Base-by-base conservation (phyloP, 2,113 vertebrate species). In the Gavialis gangeticus region DNA sequence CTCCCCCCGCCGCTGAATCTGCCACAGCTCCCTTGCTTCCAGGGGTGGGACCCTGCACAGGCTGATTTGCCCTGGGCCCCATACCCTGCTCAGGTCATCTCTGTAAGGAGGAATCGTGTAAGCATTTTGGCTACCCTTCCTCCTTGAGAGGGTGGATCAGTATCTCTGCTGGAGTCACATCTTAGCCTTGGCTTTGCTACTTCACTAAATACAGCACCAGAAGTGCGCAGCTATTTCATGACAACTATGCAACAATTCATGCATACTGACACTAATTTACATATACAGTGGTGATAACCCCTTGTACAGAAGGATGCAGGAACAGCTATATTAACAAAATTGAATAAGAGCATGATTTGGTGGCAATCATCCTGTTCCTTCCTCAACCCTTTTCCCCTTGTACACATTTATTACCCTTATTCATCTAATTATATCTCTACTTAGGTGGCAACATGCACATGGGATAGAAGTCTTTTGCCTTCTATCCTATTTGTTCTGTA, bases 371-470 rank as follows among this genome's bases (percentile, higher is more conserved):
- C 7, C 56, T 71, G 59, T 12, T n/a, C 57, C 2, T 60, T 7
- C n/a, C 76, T 0, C 25, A 79, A 86, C 0, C 0, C 15, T 89
- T 69, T 21, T 21, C 37, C 30, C 22, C 19, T 34, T 71, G 11
- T 17, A n/a, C 37, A 71, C 67, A 21, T 19, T 22, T 11, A 0
- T 10, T 82, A 93, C 12, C n/a, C 22, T 63, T 18, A 28, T 19
- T 81, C 76, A 28, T 64, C n/a, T 21, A 82, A 79, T 80, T 71
- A 59, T 58, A 3, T 34, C 88, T 88, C 82, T 91, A 91, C 83
- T 37, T 15, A 54, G 4, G 28, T 57, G 6, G 27, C 79, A 86
- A 56, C 27, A 79, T 46, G 46, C 46, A 87, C 14, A 86, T 6
- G 37, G n/a, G 1, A 27, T 12, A 85, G 55, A n/a, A 82, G 17